Base-by-base conservation (phyloP, 1,140 invertebrate genomes). In the Zaprionus kolodkinae region DNA sequence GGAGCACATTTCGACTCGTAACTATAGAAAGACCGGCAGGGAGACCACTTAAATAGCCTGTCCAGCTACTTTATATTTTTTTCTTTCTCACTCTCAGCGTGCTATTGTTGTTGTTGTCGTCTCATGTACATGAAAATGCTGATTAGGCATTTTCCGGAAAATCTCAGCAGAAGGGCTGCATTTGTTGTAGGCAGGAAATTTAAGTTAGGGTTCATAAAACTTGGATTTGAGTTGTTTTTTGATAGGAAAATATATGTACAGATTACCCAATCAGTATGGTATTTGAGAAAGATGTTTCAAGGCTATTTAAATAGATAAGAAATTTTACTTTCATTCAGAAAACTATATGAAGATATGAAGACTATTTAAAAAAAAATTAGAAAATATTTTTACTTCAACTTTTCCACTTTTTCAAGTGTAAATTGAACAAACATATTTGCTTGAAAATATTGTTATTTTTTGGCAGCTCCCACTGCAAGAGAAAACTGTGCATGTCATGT, bases 101-200 rank as follows among this genome's bases (percentile, higher is more conserved):
- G 54, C 63, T 75, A 64, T 80, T 77, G 61, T 54, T 38, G 54
- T 66, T 75, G 67, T 80, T 77, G 61, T 48, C 57, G 52, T 60
- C 67, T 48, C 65, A 64, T 62, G 72, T 75, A 25, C 45, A 50
- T 50, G 1, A 67, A 81, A 81, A 69, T 38, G 77, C 84, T 87
- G 77, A 88, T 88, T 87, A 84, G 73, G 75, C 85, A 88, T 59
- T 66, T 72, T 83, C 72, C 59, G 36, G 55, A 65, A 77, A 48
- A 62, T 30, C 38, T 25, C 30, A 43, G n/a, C 6, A 4, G 6
- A 15, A 45, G 40, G 40, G 40, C 13, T 40, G 11, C 6, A n/a
- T 7, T n/a, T 40, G 7, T n/a, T n/a, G 21, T 21, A 21, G 13
- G 2, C 40, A 45, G n/a, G 6, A 43, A 15, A 43, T n/a, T 15